A percentile compares a stretch with the other conserved stretches of the same genome.
Conservation (phyloP, 2,797 vertebrate genomes). For the Hippocampus kuda region DNA sequence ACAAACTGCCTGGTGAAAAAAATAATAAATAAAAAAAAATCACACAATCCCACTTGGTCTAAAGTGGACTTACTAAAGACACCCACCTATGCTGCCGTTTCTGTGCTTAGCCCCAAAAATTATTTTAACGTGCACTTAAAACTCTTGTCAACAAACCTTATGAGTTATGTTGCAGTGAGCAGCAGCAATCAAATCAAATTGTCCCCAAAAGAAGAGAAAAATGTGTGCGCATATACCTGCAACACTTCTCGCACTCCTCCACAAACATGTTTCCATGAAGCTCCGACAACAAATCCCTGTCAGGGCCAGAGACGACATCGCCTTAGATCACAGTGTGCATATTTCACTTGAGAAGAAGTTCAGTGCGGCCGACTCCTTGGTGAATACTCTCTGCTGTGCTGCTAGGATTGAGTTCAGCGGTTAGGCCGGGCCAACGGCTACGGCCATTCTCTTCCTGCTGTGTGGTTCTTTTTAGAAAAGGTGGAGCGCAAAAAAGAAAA, state of each 20-base stretch:
- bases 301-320: conserved; percentile 7
- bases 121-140: too few relatives aligned
- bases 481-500: not conserved
- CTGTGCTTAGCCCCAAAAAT: too few relatives aligned
- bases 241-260: conserved; percentile 90
- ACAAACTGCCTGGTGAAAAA: conserved; percentile 79
- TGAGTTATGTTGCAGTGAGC: not conserved
- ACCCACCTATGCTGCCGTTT: too few relatives aligned
- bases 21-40: too few relatives aligned
- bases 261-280: conserved; percentile 99
- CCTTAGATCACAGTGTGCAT: not conserved
- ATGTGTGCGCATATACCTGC: conserved; percentile 71
- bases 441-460: not conserved
- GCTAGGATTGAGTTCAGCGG: not conserved
- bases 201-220: not conserved
- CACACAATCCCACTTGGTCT: not conserved
- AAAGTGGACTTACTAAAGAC: not conserved
- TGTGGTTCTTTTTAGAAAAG: conserved; percentile 3
- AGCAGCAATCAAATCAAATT: not conserved
- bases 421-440: not conserved
- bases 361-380: not conserved
- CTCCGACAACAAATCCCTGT: conserved; percentile 84
- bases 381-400: conserved; percentile 20
- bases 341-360: not conserved
- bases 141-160: not conserved